Evolutionary conservation across 2,797 vertebrate genomes (phyloP).

Genomic region (Oceanodroma leucorhoa): DNA sequence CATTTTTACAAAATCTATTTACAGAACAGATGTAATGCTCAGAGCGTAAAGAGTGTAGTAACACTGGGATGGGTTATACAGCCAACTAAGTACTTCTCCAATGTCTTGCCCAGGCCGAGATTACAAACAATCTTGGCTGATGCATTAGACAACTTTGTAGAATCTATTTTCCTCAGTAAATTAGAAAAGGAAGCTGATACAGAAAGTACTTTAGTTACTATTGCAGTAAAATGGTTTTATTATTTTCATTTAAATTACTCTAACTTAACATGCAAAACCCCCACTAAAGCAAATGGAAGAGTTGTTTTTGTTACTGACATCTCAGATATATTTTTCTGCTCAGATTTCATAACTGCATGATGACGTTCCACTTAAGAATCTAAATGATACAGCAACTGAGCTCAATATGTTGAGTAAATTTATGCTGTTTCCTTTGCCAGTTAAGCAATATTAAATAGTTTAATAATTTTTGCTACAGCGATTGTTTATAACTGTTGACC

Average conservation of each 20-base stretch:
- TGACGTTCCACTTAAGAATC: neutral
- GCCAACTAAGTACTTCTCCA: neutral
- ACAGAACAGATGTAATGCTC: constrained; percentile 68
- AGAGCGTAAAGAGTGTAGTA: constrained; percentile 58
- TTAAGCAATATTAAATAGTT: neutral
- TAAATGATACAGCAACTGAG: neutral
- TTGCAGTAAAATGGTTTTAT: neutral
- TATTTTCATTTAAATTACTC: neutral
- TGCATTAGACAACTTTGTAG: neutral
- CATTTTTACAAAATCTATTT: constrained; percentile 54
- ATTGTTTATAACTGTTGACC: neutral
- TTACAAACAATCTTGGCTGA: neutral
- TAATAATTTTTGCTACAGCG: neutral
- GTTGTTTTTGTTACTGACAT: neutral
- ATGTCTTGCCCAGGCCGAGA: neutral
- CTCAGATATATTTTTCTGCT: neutral
- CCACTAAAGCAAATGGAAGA: neutral
- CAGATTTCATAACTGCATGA: neutral
- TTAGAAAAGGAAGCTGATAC: neutral
- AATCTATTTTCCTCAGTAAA: neutral
- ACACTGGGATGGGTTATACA: neutral
- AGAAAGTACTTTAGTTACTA: neutral
- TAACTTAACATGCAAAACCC: neutral
- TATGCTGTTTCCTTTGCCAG: neutral
- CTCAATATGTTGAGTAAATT: neutral